phyloP scores from a whole-genome alignment of 64 coral and sea anemone genomes.

The Cladopsammia gracilis region DNA sequence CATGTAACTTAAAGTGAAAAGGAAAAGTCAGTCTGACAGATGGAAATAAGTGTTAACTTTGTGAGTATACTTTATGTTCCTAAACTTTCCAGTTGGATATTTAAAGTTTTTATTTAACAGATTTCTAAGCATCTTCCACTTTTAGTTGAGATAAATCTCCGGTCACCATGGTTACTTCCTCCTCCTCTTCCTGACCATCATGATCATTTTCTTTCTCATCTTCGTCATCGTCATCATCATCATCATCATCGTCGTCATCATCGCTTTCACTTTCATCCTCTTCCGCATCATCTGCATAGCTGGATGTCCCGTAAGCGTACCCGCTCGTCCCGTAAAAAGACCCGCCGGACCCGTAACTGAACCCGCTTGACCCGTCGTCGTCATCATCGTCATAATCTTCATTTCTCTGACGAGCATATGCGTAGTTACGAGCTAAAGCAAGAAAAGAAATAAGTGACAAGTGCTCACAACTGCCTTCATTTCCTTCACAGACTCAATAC shows the following conservation, averaged over 20 bases:
- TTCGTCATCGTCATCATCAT: constrained; percentile 3
- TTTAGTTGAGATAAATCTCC: neutral
- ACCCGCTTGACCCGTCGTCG: constrained; percentile 48
- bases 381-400: constrained; percentile 49
- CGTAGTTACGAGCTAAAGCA: constrained; percentile 64
- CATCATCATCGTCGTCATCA: constrained; percentile 57
- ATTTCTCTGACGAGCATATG: constrained; percentile 33
- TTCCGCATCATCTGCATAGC: constrained; percentile 53
- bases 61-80: no score
- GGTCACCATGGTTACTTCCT: neutral
- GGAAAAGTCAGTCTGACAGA: no score
- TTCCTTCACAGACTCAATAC: no score
- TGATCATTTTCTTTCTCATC: constrained; percentile 1
- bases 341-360: neutral
- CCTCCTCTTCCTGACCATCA: neutral
- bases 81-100: no score
- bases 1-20: no score
- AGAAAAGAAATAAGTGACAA: neutral
- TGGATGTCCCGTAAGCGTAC: constrained; percentile 22
- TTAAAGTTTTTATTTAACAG: neutral
- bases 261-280: constrained; percentile 41
- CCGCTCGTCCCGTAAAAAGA: constrained; percentile 13
- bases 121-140: neutral
- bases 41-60: no score
- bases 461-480: neutral